A percentile compares a stretch with the other conserved stretches of the same genome.
phyloP scores from a whole-genome alignment of 2,888 invertebrate species.

The Gymnoscelis rufifasciata region DNA sequence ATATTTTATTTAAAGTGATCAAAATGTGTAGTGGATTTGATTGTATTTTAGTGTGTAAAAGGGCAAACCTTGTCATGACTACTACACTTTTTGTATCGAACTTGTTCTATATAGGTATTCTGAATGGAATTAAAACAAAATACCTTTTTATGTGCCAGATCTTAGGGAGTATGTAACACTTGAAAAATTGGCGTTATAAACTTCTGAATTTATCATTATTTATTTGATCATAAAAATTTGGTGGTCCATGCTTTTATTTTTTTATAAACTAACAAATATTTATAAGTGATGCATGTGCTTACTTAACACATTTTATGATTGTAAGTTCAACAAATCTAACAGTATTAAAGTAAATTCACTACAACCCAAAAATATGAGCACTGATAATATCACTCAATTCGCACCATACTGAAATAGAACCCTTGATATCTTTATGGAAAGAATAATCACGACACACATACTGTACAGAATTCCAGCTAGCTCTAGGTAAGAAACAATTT shows the following conservation, averaged over 20 bases:
- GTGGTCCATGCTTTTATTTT: too few relatives aligned
- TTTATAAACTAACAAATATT: not conserved
- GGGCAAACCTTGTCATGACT: not conserved
- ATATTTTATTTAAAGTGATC: not conserved
- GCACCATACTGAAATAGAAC: too few relatives aligned
- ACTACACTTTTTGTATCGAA: constrained; percentile 5
- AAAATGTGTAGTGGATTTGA: constrained; percentile 2
- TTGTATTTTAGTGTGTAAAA: too few relatives aligned
- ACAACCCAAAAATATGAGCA: not conserved
- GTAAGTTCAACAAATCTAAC: not conserved
- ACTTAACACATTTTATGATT: not conserved
- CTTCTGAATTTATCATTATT: too few relatives aligned
- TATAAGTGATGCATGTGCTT: not conserved
- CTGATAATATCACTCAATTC: too few relatives aligned
- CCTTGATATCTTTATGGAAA: too few relatives aligned
- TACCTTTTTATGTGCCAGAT: constrained; percentile 35
- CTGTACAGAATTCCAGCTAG: too few relatives aligned
- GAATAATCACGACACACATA: too few relatives aligned
- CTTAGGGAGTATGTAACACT: constrained; percentile 22
- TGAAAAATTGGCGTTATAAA: too few relatives aligned
- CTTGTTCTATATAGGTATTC: not conserved
- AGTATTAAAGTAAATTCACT: not conserved
- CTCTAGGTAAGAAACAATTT: too few relatives aligned
- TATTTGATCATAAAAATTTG: too few relatives aligned
- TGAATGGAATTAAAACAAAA: not conserved